Conservation (phyloP, 2,113 vertebrate species). For the Hippocampus zosterae region DNA sequence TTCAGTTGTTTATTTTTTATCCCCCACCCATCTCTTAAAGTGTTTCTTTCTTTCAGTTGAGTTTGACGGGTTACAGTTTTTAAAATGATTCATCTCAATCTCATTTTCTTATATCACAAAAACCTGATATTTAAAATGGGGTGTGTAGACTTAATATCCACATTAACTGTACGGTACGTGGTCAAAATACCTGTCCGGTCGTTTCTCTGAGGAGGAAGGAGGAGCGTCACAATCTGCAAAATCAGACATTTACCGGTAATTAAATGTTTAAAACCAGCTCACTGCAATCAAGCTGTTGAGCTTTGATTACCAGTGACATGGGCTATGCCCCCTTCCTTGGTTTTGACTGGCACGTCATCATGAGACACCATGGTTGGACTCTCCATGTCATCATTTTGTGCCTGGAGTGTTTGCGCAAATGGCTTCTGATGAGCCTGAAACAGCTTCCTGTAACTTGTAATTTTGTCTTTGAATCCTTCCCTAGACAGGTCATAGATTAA, state of each 20-base stretch:
- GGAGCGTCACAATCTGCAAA: conserved; percentile 19
- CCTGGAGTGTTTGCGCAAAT: conserved; percentile 58
- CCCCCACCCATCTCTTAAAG: too few relatives aligned
- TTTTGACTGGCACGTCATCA: conserved; percentile 52
- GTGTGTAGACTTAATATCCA: not conserved
- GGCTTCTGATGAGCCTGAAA: conserved; percentile 62
- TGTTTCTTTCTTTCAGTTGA: too few relatives aligned
- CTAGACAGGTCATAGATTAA: conserved; percentile 38
- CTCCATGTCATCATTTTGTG: conserved; percentile 62
- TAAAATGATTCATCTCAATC: too few relatives aligned
- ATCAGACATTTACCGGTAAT: conserved; percentile 28
- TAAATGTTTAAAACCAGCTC: not conserved
- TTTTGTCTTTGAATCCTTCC: conserved; percentile 63
- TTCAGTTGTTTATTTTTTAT: too few relatives aligned
- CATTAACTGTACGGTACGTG: not conserved
- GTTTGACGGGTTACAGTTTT: too few relatives aligned
- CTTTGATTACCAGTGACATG: conserved; percentile 47
- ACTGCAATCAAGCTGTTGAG: not conserved
- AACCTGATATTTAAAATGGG: too few relatives aligned
- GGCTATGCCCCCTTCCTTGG: conserved; percentile 38
- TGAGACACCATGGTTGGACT: conserved; percentile 54
- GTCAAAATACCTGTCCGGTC: conserved; percentile 46
- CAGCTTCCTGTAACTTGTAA: conserved; percentile 54
- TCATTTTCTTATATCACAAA: too few relatives aligned
- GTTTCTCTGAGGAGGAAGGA: conserved; percentile 26